Evolutionary conservation across 2,797 vertebrate genomes (phyloP), one percentile per base, ranked within the genome.

Genomic region (Leuciscus waleckii): DNA sequence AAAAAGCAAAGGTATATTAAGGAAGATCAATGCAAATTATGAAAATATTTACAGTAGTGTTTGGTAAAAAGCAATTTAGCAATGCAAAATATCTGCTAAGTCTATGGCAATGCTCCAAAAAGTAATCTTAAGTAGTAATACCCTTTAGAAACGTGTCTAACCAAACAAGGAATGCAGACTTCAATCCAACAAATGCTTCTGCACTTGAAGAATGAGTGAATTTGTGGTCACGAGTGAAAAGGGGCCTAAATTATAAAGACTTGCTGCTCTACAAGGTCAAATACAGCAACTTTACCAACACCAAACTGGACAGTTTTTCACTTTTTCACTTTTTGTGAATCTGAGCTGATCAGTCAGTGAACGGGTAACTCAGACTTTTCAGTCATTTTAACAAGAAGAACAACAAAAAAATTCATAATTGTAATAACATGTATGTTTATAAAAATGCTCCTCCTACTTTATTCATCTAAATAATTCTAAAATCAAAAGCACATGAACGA

Each of bases 1-100:
- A 73, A 41, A 73, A 49, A 71, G 54, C 26, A n/a, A 73, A 17
- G 19, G 54, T 49, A 80, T 43, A 74, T 63, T 26, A 61, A 75
- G 29, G n/a, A 21, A 39, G 67, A 49, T 41, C 21, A 21, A 73
- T 68, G 70, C 17, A 23, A 51, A 21, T 26, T 26, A 74, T 61
- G 39, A 75, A 68, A 75, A 37, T 32, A 54, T 43, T 37, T 67
- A 9, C 41, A 83, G 26, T 17, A 9, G 49, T 19, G 46, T 49
- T 49, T 7, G 1, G 23, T 32, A 80, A 80, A 69, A 69, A 35
- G 13, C 10, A 19, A 23, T 58, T 39, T n/a, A 58, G 51, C 74
- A 56, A 58, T 39, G 74, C 51, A 37, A 39, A n/a, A 51, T 51
- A 51, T 32, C 13, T 51, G 26, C 29, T 23, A 35, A 39, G 35